A percentile compares a stretch with the other conserved stretches of the same genome.
Evolutionary conservation across 2,797 vertebrate genomes (phyloP).

Genomic region (Syngnathus rostellatus): DNA sequence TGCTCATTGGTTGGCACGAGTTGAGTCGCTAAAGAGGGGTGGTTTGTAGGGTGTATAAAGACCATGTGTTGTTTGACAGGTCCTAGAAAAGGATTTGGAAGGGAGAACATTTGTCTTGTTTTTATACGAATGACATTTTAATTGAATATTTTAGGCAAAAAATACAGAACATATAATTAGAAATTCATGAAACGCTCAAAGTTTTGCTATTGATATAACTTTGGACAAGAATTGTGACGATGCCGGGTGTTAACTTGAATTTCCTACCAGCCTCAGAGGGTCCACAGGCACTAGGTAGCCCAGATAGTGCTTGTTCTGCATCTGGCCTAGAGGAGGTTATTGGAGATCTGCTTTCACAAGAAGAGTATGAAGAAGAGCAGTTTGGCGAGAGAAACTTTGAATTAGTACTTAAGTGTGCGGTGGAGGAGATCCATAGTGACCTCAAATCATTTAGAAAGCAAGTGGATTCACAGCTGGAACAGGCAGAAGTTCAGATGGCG

Average conservation of each 20-base stretch:
- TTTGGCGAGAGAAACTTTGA: conserved; percentile 51
- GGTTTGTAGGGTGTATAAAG: conserved; percentile 59
- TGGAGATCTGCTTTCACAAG: conserved; percentile 57
- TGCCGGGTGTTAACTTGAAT: conserved; percentile 69
- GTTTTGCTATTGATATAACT: not conserved
- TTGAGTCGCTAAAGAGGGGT: conserved; percentile 39
- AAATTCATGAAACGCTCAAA: not conserved
- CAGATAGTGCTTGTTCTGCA: conserved; percentile 42
- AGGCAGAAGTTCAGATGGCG: conserved; percentile 49
- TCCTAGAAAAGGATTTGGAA: conserved; percentile 18
- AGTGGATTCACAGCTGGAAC: conserved; percentile 67
- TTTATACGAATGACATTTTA: not conserved
- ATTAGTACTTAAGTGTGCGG: conserved; percentile 48
- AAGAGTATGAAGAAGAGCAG: conserved; percentile 41
- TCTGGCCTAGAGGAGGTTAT: conserved; percentile 56
- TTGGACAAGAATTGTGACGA: conserved; percentile 20
- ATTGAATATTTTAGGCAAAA: not conserved
- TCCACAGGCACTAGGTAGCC: conserved; percentile 31
- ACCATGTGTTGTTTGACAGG: conserved; percentile 23
- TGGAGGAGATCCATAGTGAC: conserved; percentile 74
- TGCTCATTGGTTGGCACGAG: conserved; percentile 57
- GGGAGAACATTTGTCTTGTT: conserved; percentile 6
- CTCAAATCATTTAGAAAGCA: conserved; percentile 67
- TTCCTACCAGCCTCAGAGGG: conserved; percentile 40
- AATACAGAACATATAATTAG: not conserved